These are phyloP conservation scores for Passer montanus DNA, from an alignment of 2,113 vertebrate species.

Conservation along the genomic window DNA sequence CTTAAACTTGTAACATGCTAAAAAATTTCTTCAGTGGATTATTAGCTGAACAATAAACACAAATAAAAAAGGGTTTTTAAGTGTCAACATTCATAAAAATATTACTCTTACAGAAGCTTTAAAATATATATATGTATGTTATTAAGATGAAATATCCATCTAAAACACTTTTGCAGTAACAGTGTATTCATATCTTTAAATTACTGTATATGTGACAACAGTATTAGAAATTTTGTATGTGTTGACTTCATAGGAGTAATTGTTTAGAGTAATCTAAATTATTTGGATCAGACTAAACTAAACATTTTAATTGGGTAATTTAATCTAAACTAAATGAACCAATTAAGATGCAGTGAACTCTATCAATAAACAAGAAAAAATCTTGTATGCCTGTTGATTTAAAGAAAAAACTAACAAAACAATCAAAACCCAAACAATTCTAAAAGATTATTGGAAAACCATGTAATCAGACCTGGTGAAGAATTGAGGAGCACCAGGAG, in stretches of 20 bases:
- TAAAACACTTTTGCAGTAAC: background rate
- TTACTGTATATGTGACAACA: background rate
- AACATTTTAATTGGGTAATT: too few relatives aligned
- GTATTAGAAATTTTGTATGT: background rate
- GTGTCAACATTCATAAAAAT: background rate
- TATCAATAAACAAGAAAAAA: background rate
- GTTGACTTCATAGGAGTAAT: background rate
- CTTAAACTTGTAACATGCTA: background rate
- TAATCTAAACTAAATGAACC: background rate
- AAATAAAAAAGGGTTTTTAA: background rate
- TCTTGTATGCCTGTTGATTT: background rate
- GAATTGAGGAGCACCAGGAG: background rate
- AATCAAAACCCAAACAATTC: background rate
- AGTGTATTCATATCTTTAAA: background rate
- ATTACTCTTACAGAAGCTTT: background rate
- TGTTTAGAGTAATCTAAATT: background rate
- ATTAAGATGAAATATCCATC: background rate
- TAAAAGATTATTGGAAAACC: background rate
- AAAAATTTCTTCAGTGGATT: background rate
- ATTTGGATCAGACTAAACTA: background rate
- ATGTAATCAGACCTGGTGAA: background rate
- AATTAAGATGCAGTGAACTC: background rate
- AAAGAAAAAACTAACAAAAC: background rate
- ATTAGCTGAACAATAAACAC: background rate
- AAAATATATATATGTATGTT: background rate